Evolutionary conservation across 1,140 invertebrate species (phyloP), one percentile per base, ranked within the genome.

Genomic region (Atopsyche davidsoni): DNA sequence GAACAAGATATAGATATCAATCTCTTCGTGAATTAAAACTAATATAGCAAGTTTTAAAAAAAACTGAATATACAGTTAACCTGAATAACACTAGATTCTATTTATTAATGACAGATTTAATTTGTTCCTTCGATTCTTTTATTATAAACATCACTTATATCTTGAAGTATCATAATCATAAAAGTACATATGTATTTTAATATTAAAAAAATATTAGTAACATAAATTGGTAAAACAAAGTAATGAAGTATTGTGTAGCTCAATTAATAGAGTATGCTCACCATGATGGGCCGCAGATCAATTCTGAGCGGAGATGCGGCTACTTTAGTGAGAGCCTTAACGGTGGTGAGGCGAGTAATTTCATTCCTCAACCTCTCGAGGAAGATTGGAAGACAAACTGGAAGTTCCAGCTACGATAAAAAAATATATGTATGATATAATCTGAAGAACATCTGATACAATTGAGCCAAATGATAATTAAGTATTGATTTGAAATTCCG

Each of bases 341-440:
- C 95, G 2, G 94, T 92, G 0, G 94, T 97, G 4, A 98, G 72
- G 23, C 96, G 76, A 1, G 96, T 98, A 22, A 98, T 97, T 76
- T 99, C 96, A 69, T 98, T 99, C 42, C 86, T 83, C 13, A 99
- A 67, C 53, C 95, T 79, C 65, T 98, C 95, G 62, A 98, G 73
- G 61, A 98, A 94, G 61, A 98, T 88, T 2, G 94, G 92, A 48
- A 98, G 72, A 69, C 92, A 96, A 9, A 81, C 79, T 2, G 78
- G 79, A 31, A 97, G 73, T 66, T 96, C 89, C 38, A 72, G 71
- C 64, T 82, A 66, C 2, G 81, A 68, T 46, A n/a, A 67, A 13
- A 49, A 56, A 55, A 60, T 50, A 57, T 45, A 58, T 28, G 6
- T 7, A 28, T n/a, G n/a, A 28, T n/a, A 28, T 28, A 6, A 28